Evolutionary conservation across 2,888 invertebrate species (phyloP), one percentile per base, ranked within the genome.

Genomic region (Eucriotettix oculatus): DNA sequence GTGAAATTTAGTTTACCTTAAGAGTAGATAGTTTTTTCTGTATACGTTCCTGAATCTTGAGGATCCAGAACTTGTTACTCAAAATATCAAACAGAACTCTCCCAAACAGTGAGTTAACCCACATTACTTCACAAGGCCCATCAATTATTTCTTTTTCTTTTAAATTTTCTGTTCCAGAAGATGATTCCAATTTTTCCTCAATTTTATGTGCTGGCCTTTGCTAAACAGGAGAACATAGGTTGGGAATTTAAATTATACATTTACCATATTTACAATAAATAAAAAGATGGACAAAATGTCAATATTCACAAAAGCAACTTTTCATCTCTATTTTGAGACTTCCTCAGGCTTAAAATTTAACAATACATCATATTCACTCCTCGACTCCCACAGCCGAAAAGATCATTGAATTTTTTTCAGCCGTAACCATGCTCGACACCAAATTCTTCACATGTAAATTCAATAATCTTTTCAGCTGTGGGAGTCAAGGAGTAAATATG

Each of bases 1-100:
- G 29, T 29, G 7, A 29, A 29, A 29, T 29, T 29, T 29, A 14
- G 70, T 71, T 69, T 69, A 88, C 84, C 76, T 88, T 90, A 66
- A 95, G 86, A 62, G 89, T 87, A 61, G 85, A 81, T 2, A 95
- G 77, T 75, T 95, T 95, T 69, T 85, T 81, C 74, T 95, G 91
- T 70, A 94, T 86, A 70, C 86, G 83, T 58, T 84, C 83, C 70
- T 85, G 84, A 48, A 94, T 79, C 63, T 83, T 78, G 60, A 78
- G 77, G 48, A 83, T 81, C 76, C 87, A 87, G 62, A 75, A 73
- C 1, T 82, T 79, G 70, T 90, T 86, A 43, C 84, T 80, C 71
- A 90, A 82, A 70, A 91, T 82, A 73, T 95, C 95, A 73, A 85
- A 94, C 67, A 90, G 78, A 53, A 92, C 74, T 58, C 94, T 77